A percentile compares a stretch with the other conserved stretches of the same genome.
Evolutionary conservation across 2,797 vertebrate species (phyloP).

Genomic region (Eptatretus atami): DNA sequence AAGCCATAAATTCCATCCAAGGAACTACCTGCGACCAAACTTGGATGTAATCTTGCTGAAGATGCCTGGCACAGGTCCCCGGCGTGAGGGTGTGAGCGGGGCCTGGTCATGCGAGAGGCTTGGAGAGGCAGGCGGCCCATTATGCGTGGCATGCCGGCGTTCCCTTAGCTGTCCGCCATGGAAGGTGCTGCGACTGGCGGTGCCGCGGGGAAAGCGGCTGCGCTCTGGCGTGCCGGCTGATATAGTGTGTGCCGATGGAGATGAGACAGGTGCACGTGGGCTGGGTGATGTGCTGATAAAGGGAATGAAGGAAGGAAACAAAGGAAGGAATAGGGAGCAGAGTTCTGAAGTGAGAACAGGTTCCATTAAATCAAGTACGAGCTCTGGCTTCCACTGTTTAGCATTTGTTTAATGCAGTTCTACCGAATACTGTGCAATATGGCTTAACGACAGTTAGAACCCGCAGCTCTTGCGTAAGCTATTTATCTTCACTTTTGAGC

Average conservation of each 20-base stretch:
- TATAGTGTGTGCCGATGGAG: slow-evolving; percentile 56
- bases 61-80: slow-evolving; percentile 34
- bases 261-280: slow-evolving; percentile 26
- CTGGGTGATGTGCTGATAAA: not conserved
- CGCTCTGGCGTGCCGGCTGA: slow-evolving; percentile 33
- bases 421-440: no score
- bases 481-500: no score
- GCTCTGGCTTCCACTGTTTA: no score
- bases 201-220: slow-evolving; percentile 42
- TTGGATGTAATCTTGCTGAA: slow-evolving; percentile 87
- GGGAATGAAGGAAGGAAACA: no score
- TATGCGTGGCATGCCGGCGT: slow-evolving; percentile 30
- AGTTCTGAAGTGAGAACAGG: no score
- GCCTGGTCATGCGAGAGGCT: slow-evolving; percentile 39
- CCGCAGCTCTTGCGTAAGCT: no score
- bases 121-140: slow-evolving; percentile 42
- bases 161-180: slow-evolving; percentile 59
- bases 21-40: slow-evolving; percentile 50
- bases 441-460: no score
- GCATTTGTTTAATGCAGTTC: no score
- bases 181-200: slow-evolving; percentile 60
- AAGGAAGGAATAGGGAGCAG: no score
- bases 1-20: not conserved
- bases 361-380: no score
- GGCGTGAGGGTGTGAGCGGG: slow-evolving; percentile 27